Base-by-base conservation (phyloP, 35 echinoderm and acorn worm species). In the Lytechinus pictus region DNA sequence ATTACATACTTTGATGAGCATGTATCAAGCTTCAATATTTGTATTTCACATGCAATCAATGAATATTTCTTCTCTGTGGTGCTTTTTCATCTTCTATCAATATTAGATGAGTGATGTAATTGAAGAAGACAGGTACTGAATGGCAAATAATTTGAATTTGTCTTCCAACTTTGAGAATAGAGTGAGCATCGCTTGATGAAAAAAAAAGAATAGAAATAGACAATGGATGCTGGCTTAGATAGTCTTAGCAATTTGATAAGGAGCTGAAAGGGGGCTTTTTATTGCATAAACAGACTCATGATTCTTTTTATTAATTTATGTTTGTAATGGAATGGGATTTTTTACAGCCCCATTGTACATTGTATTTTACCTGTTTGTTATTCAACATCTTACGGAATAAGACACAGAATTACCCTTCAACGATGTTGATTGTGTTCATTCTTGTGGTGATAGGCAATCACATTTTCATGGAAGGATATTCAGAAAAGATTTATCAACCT, bases 91-190 rank as follows among this genome's bases (percentile, higher is more conserved):
- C 33, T 44, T 58, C 9, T 58, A 58, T 2, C 56, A 11, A 11
- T 10, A 58, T 11, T 58, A 58, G 56, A 79, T 79, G 12, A 79
- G 14, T 79, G 88, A 90, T 52, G 88, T 9, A 90, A 90, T 14
- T 44, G 11, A 33, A 52, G 11, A 52, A 29, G 29, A 44, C 88
- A 90, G 88, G 88, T 33, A 54, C 88, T 90, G 88, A 90, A 29
- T 90, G 52, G 28, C 29, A 90, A 90, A 90, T 90, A 90, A 90
- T 90, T 54, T 52, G 88, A 54, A 52, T 90, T 90, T 8, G 88
- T 90, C 88, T 90, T 90, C 88, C 88, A 90, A 44, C 88, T 21
- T 19, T 79, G 6, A 79, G 19, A 24, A 79, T 79, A 79, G 66
- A 24, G 21, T n/a, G 19, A 79, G 66, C 19, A 4, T 79, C 8